A percentile compares a stretch with the other conserved stretches of the same genome.
These are phyloP conservation scores for Nothoprocta perdicaria DNA, from an alignment of 2,113 vertebrate genomes.

Conservation along the genomic window DNA sequence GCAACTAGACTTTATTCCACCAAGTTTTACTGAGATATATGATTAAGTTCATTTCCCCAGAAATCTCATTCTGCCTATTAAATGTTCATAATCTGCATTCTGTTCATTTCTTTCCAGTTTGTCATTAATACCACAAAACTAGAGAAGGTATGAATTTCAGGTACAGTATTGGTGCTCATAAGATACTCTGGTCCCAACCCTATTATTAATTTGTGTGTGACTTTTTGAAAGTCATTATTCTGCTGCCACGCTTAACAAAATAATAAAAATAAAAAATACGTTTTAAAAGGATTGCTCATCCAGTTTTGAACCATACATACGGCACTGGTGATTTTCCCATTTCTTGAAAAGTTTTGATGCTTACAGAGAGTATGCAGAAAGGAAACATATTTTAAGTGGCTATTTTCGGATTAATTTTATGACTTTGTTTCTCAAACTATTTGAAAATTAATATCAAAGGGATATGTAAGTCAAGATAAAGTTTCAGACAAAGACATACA, in stretches of 20 bases:
- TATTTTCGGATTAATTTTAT: neutral
- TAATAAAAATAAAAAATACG: neutral
- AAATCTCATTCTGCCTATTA: neutral
- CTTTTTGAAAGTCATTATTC: neutral
- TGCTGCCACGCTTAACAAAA: neutral
- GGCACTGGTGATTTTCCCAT: neutral
- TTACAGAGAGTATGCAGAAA: neutral
- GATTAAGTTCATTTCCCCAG: neutral
- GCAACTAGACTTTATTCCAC: neutral
- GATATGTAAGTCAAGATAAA: neutral
- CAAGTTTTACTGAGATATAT: neutral
- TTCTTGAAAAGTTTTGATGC: neutral
- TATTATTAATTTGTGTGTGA: neutral
- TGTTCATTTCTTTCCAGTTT: neutral
- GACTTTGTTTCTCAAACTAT: neutral
- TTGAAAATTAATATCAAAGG: neutral
- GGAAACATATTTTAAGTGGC: neutral
- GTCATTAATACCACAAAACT: neutral
- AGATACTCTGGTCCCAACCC: neutral
- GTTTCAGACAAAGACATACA: constrained; percentile 5
- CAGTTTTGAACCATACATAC: neutral
- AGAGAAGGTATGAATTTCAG: neutral
- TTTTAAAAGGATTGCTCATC: neutral
- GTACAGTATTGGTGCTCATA: neutral
- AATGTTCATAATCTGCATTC: neutral